Evolutionary conservation across 2,888 invertebrate genomes (phyloP).

Genomic region (Oegoconia quadripuncta): DNA sequence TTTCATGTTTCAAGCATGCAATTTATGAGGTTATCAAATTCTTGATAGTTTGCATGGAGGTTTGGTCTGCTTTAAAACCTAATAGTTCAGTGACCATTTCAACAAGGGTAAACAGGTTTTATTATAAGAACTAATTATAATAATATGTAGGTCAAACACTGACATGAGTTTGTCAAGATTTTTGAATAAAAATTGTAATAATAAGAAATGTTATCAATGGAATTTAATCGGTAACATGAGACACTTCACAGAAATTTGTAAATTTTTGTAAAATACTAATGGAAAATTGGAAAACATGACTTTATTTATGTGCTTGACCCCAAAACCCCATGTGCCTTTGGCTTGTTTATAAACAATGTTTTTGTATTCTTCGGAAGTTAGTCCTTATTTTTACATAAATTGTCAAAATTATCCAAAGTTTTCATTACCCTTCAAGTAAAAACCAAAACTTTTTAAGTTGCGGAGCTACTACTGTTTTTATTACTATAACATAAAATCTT

Average conservation of each 20-base stretch:
- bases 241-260: not conserved
- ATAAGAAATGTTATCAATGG: conserved; percentile 5
- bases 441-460: too few species aligned
- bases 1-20: conserved; percentile 10
- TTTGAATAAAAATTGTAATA: conserved; percentile 9
- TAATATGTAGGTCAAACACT: conserved; percentile 12
- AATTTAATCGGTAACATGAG: not conserved
- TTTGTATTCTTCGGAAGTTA: not conserved
- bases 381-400: too few species aligned
- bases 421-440: too few species aligned
- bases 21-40: conserved; percentile 4
- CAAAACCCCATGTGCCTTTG: conserved; percentile 17
- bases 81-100: too few species aligned
- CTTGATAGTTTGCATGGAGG: too few species aligned
- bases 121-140: not conserved
- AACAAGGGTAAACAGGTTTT: too few species aligned
- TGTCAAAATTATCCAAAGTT: too few species aligned
- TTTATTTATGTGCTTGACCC: conserved; percentile 8
- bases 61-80: too few species aligned
- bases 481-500: conserved; percentile 4
- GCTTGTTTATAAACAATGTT: conserved; percentile 20
- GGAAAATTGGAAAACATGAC: conserved; percentile 11
- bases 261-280: not conserved
- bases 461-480: too few species aligned
- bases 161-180: conserved; percentile 3